Percentiles rank a stretch among this genome's conserved stretches.
phyloP scores from a whole-genome alignment of 2,113 vertebrate species.

The Paramisgurnus dabryanus region DNA sequence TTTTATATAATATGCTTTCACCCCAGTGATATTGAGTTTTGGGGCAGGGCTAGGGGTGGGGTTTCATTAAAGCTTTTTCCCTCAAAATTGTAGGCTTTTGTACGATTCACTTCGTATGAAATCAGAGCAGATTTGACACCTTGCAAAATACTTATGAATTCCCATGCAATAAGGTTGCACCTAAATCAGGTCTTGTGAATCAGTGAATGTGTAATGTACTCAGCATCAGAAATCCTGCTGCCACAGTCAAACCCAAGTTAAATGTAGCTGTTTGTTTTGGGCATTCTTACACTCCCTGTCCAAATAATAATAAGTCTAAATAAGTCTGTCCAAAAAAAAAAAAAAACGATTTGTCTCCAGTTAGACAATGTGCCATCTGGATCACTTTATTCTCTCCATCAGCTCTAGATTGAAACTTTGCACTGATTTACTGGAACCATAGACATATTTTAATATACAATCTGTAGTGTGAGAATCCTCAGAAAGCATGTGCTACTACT shows the following conservation, averaged over 20 bases:
- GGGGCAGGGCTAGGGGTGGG: too few species aligned
- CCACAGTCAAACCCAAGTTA: background rate
- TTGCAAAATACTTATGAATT: too few species aligned
- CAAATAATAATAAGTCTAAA: too few species aligned
- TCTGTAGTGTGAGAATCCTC: conserved; percentile 49
- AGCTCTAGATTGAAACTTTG: conserved; percentile 46
- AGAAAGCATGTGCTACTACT: conserved; percentile 48
- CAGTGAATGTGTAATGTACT: too few species aligned
- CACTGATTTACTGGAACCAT: conserved; percentile 35
- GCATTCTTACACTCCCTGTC: conserved; percentile 2
- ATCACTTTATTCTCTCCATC: conserved; percentile 44
- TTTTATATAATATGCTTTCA: too few species aligned
- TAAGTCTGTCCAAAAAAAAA: background rate
- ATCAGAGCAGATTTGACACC: too few species aligned
- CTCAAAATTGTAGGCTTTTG: too few species aligned
- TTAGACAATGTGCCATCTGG: conserved; percentile 45
- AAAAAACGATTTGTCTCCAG: conserved; percentile 11
- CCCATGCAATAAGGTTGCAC: too few species aligned
- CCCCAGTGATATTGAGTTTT: too few species aligned
- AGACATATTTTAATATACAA: conserved; percentile 45
- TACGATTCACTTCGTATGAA: too few species aligned
- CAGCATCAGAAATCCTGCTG: background rate
- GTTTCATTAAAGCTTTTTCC: too few species aligned
- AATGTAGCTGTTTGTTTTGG: background rate
- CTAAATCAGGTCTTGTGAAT: too few species aligned